Evolutionary conservation across 2,888 invertebrate species (phyloP), one percentile per base, ranked within the genome.

Genomic region (Monochamus alternatus): DNA sequence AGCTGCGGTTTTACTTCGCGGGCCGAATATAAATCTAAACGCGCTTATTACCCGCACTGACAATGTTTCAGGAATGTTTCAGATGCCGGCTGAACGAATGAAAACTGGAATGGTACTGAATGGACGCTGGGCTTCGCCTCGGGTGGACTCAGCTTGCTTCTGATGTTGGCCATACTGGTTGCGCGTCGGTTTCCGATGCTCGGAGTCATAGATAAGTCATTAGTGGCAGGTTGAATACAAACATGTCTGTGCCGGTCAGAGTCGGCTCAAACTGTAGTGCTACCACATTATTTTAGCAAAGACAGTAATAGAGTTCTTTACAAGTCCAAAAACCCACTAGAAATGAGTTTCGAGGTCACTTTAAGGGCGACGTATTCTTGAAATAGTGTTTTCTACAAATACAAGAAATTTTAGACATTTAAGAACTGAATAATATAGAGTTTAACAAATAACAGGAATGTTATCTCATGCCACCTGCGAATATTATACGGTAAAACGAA

Each of bases 1-100:
- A 63, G 65, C 44, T 63, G 69, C 14, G 55, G 44, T 76, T 88
- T 89, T 69, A 85, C 75, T 88, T 82, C 66, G 87, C 77, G 70
- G 90, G 89, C 30, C 60, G 60, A 59, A 12, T 31, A 52, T 32
- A 52, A 66, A 66, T 52, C 55, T 47, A 47, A 55, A 55, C 55
- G 14, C 55, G n/a, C 55, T 7, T 52, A 63, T 43, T 62, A 69
- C 44, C 47, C 70, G 62, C 62, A 71, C 71, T 52, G 71, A 63
- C 63, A 71, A 71, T 63, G 63, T 71, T 63, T 63, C 30, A 64
- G 81, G 80, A 81, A 81, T 77, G 80, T 79, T 73, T 78, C 75
- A 75, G 71, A 74, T 69, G 78, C 78, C 69, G 74, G 73, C 80
- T 72, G 78, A 73, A 69, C 69, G 79, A 77, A 73, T 69, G 73